Percentiles rank a stretch among this genome's conserved stretches.
Evolutionary conservation across 2,113 vertebrate species (phyloP).

Genomic region (Equus przewalskii): DNA sequence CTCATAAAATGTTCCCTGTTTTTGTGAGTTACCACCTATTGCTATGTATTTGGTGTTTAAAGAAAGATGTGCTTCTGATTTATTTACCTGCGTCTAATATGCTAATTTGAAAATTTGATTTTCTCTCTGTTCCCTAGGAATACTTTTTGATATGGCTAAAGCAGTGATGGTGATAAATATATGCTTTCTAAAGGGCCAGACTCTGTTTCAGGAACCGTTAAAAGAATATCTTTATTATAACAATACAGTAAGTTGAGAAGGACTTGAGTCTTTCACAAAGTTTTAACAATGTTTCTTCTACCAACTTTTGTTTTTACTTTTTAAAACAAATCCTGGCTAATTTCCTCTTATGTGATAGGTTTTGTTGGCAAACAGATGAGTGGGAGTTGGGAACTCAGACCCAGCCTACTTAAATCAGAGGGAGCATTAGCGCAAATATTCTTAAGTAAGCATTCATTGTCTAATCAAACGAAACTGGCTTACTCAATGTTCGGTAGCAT

Average conservation of each 20-base stretch:
- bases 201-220: background rate
- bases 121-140: background rate
- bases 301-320: background rate
- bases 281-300: constrained; percentile 21
- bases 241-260: background rate
- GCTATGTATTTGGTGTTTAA: background rate
- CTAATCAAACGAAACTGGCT: constrained; percentile 81
- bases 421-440: constrained; percentile 71
- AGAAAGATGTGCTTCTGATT: background rate
- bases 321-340: constrained; percentile 38
- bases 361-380: constrained; percentile 62
- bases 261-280: background rate
- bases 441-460: constrained; percentile 77
- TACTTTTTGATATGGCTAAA: background rate
- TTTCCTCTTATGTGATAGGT: constrained; percentile 54
- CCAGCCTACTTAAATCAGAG: constrained; percentile 72
- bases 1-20: background rate
- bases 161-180: background rate
- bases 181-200: background rate
- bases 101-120: constrained; percentile 4
- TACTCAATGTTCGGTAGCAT: constrained; percentile 69
- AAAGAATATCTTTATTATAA: background rate
- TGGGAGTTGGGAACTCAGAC: background rate
- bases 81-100: background rate
- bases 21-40: constrained; percentile 13